phyloP scores from a whole-genome alignment of 2,113 vertebrate species.

The Poeciliopsis occidentalis region DNA sequence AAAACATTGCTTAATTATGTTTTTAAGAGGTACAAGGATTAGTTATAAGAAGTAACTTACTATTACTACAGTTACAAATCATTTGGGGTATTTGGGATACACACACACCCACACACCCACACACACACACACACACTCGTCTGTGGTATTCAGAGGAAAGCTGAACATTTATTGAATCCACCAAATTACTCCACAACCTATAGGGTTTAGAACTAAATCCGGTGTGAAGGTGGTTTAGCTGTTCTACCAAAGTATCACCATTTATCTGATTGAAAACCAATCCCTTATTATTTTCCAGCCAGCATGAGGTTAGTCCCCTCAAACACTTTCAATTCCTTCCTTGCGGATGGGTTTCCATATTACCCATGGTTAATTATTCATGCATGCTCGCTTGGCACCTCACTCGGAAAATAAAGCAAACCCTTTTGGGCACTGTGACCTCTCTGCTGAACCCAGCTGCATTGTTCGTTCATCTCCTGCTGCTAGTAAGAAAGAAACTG shows the following conservation, averaged over 20 bases:
- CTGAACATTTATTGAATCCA: slow-evolving; percentile 2
- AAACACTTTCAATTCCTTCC: slow-evolving; percentile 58
- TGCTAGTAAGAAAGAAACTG: slow-evolving; percentile 60
- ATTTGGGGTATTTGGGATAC: no score
- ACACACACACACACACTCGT: no score
- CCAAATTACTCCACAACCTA: slow-evolving; percentile 5
- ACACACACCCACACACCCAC: no score
- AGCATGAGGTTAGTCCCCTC: slow-evolving; percentile 30
- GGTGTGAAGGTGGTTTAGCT: slow-evolving; percentile 23
- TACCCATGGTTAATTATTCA: slow-evolving; percentile 77
- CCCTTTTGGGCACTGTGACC: slow-evolving; percentile 56
- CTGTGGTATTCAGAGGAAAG: not conserved
- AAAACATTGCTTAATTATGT: not conserved
- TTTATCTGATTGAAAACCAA: slow-evolving; percentile 64
- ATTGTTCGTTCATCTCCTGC: slow-evolving; percentile 66
- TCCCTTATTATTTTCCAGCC: slow-evolving; percentile 44
- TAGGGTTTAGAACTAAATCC: not conserved
- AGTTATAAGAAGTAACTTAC: not conserved
- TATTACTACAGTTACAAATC: not conserved
- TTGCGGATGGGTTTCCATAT: slow-evolving; percentile 74
- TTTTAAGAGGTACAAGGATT: not conserved
- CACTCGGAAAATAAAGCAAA: slow-evolving; percentile 74
- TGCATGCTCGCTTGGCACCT: slow-evolving; percentile 54
- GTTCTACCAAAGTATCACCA: slow-evolving; percentile 16
- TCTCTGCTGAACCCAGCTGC: slow-evolving; percentile 56